Conservation (phyloP, 2,797 vertebrate genomes). For the Pteronotus mesoamericanus region DNA sequence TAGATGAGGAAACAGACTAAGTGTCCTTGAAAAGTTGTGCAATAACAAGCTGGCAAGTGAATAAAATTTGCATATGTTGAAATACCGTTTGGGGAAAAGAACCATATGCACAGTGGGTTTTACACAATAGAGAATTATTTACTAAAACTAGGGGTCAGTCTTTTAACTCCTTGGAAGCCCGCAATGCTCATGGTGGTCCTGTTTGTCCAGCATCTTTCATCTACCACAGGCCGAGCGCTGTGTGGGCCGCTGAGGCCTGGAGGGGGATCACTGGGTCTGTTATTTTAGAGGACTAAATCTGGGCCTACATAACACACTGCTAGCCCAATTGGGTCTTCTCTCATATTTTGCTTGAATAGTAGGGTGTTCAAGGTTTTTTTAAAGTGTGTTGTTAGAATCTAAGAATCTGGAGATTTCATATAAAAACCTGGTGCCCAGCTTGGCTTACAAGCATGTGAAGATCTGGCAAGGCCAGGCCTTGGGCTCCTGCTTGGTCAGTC, state of each 20-base stretch:
- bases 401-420: background rate
- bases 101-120: conserved; percentile 3
- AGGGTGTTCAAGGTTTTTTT: background rate
- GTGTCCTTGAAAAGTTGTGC: conserved; percentile 48
- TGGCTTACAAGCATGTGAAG: background rate
- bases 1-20: conserved; percentile 21
- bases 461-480: background rate
- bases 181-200: background rate
- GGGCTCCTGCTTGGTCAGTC: background rate
- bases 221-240: background rate
- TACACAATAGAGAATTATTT: conserved; percentile 10
- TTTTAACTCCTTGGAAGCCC: background rate
- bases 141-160: background rate
- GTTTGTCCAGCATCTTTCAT: background rate
- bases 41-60: conserved; percentile 28
- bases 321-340: background rate
- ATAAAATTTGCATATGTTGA: conserved; percentile 22
- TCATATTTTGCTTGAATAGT: background rate
- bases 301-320: background rate
- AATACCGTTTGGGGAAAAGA: conserved; percentile 47
- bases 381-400: background rate
- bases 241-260: background rate
- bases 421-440: background rate
- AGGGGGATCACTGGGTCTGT: background rate
- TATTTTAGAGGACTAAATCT: background rate